Evolutionary conservation across 2,113 vertebrate genomes (phyloP).

Genomic region (Malurus elegans): DNA sequence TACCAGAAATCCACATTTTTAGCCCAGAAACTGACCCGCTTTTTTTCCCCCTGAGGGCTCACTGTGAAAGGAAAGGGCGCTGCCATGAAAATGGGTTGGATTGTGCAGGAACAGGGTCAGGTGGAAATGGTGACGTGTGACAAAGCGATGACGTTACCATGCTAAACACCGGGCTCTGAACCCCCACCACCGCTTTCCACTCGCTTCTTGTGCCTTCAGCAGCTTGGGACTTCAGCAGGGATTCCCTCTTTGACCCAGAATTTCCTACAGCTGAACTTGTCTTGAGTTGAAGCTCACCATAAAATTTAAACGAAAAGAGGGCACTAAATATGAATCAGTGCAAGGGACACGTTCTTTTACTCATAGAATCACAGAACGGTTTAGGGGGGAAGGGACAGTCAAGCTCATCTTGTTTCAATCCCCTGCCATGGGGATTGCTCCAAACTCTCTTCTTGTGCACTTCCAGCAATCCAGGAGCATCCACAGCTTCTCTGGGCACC

Average conservation of each 20-base stretch:
- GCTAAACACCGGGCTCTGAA: accelerated
- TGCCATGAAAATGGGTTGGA: conserved; percentile 4
- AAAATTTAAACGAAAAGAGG: not conserved
- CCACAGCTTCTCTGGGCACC: not conserved
- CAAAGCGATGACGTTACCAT: not conserved
- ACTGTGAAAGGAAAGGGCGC: not conserved
- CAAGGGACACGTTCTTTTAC: not conserved
- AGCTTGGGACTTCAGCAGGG: not conserved
- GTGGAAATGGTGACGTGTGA: not conserved
- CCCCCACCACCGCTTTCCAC: not conserved
- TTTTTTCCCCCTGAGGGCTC: accelerated
- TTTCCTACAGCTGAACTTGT: not conserved
- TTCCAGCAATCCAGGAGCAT: not conserved
- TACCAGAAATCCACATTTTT: not conserved
- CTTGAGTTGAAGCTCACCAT: not conserved
- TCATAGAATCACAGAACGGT: not conserved
- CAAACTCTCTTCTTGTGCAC: not conserved
- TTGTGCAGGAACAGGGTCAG: not conserved
- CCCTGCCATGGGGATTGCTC: not conserved
- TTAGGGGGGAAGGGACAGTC: not conserved
- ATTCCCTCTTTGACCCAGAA: not conserved
- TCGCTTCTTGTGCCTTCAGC: not conserved
- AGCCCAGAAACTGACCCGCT: not conserved
- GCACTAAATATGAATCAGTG: not conserved
- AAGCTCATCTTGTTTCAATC: not conserved